Base-by-base conservation (phyloP, 2,113 vertebrate species). In the Pedionomus torquatus region DNA sequence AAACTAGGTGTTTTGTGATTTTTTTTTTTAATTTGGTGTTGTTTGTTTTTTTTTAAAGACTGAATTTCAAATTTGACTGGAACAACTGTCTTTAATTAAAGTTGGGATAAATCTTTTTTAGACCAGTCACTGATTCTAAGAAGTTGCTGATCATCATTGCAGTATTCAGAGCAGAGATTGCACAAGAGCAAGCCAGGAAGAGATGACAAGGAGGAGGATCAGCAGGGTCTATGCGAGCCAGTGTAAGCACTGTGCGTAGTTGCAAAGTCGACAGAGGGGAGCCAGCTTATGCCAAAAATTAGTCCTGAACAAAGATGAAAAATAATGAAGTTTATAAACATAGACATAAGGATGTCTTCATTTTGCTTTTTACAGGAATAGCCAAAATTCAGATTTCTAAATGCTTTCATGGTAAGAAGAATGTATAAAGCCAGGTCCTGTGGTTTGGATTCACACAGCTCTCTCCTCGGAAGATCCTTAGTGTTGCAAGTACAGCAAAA, bases 241-340 rank as follows among this genome's bases (percentile, higher is more conserved):
- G 25, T 17, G 31, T 31, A 33, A 70, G 75, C 1, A 0, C 28
- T 57, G 57, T 88, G 37, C 74, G 41, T 63, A 91, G 72, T 90
- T 94, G 75, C 68, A 49, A 87, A 91, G 63, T 93, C 81, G 91
- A 89, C 65, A 72, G 52, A 95, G 85, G 77, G 61, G 35, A 86
- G 51, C 20, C 0, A 4, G 16, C 48, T 94, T 90, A 64, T 74
- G 88, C 54, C 68, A 89, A 83, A 51, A 83, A 55, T 72, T 88
- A 81, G 90, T 90, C 83, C 84, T 28, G 26, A 89, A 75, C 49
- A 70, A 61, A 90, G 83, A 80, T 17, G 60, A 94, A 70, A 79
- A 88, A 58, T 85, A 83, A 18, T 2, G 1, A 66, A 54, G 41
- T 23, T 79, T 26, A 44, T 92, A 80, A 80, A 80, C 83, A 90